Evolutionary conservation across 2,888 invertebrate species (phyloP).

Genomic region (Eupithecia tripunctaria): DNA sequence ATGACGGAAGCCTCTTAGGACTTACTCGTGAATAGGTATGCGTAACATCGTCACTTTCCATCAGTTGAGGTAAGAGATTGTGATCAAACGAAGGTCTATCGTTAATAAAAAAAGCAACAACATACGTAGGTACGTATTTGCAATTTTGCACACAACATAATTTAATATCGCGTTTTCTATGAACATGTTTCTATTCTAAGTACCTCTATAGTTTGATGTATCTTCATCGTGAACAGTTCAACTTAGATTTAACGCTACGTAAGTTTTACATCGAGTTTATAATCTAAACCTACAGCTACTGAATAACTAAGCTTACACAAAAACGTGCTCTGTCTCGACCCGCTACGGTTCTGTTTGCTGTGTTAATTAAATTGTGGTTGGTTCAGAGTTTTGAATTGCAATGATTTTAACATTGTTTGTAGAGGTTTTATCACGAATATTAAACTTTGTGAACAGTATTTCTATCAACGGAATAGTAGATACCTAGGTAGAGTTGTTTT

Average conservation of each 20-base stretch:
- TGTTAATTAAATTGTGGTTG: slow-evolving; percentile 34
- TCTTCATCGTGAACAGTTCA: slow-evolving; percentile 38
- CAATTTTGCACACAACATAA: too few relatives aligned
- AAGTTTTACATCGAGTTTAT: slow-evolving; percentile 41
- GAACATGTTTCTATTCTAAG: slow-evolving; percentile 16
- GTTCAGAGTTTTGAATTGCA: slow-evolving; percentile 35
- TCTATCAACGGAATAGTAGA: slow-evolving; percentile 2
- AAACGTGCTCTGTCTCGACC: slow-evolving; percentile 20
- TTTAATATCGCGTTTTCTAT: neutral
- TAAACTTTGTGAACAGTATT: slow-evolving; percentile 8
- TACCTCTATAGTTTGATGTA: slow-evolving; percentile 36
- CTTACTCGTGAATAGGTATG: neutral
- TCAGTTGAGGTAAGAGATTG: too few relatives aligned
- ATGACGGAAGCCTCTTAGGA: too few relatives aligned
- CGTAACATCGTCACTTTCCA: too few relatives aligned
- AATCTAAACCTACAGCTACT: slow-evolving; percentile 43
- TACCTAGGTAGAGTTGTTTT: neutral
- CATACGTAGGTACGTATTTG: too few relatives aligned
- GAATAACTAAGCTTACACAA: slow-evolving; percentile 14
- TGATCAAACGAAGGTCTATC: too few relatives aligned
- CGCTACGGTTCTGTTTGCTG: slow-evolving; percentile 13
- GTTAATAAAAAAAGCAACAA: too few relatives aligned
- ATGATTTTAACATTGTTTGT: slow-evolving; percentile 31
- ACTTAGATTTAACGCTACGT: slow-evolving; percentile 45
- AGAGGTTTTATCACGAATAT: slow-evolving; percentile 8